Percentiles rank a stretch among this genome's conserved stretches.
These are phyloP conservation scores for Allophyes oxyacanthae DNA, from an alignment of 2,888 invertebrate species.

Conservation along the genomic window DNA sequence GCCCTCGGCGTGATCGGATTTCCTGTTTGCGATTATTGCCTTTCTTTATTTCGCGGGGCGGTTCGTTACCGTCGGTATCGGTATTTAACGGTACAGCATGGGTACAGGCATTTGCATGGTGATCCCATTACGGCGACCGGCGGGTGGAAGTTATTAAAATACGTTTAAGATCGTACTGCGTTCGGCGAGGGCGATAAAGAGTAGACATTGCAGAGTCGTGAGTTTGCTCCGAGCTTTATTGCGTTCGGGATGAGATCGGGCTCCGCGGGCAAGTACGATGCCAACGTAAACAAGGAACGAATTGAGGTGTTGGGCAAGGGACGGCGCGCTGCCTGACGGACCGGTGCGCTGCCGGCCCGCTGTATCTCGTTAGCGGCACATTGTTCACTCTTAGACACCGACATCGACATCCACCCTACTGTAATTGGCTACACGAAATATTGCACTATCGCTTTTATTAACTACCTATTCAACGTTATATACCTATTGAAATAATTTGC, in stretches of 20 bases:
- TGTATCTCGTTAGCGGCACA: constrained; percentile 77
- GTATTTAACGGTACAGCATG: constrained; percentile 79
- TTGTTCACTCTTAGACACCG: constrained; percentile 68
- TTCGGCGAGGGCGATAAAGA: constrained; percentile 82
- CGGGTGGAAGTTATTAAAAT: constrained; percentile 86
- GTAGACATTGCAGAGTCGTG: constrained; percentile 84
- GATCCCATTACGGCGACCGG: constrained; percentile 81
- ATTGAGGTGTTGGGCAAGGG: constrained; percentile 79
- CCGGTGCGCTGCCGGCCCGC: constrained; percentile 52
- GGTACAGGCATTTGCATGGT: constrained; percentile 84
- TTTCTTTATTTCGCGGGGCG: constrained; percentile 84
- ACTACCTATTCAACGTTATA: constrained; percentile 36
- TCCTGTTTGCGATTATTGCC: constrained; percentile 82
- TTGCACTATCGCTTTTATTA: constrained; percentile 47
- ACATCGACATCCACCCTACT: constrained; percentile 56
- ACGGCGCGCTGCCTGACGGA: constrained; percentile 66
- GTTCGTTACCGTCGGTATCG: constrained; percentile 81
- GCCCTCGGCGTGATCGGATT: constrained; percentile 81
- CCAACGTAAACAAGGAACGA: constrained; percentile 80
- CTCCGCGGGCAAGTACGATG: constrained; percentile 71
- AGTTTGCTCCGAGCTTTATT: constrained; percentile 84
- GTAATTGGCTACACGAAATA: constrained; percentile 59
- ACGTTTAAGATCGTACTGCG: constrained; percentile 83
- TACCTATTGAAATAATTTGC: constrained; percentile 44
- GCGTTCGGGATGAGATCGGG: constrained; percentile 82